Percentiles rank a stretch among this genome's conserved stretches.
Evolutionary conservation across 1,140 invertebrate species (phyloP).

Genomic region (Tribolium castaneum): DNA sequence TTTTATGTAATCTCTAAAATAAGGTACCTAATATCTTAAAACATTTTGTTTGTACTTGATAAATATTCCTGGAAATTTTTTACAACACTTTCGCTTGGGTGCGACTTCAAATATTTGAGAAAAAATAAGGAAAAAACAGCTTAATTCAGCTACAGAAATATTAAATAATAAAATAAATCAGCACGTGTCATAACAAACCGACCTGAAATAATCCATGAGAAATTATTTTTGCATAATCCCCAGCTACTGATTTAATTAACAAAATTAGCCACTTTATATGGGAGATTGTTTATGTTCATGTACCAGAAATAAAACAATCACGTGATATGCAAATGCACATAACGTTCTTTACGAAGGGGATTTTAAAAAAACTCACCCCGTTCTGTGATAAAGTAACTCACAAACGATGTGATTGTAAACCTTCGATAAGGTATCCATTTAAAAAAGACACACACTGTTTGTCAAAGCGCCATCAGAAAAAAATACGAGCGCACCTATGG

Average conservation of each 20-base stretch:
- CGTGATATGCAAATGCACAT: neutral
- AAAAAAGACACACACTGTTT: neutral
- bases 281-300: neutral
- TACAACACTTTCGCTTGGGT: too few relatives aligned
- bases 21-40: too few relatives aligned
- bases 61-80: too few relatives aligned
- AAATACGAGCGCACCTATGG: neutral
- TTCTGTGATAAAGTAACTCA: slow-evolving; percentile 37
- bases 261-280: neutral
- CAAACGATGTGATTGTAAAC: slow-evolving; percentile 47
- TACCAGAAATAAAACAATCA: neutral
- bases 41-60: too few relatives aligned
- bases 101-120: too few relatives aligned
- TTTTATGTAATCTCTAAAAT: too few relatives aligned
- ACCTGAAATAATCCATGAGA: neutral
- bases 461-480: neutral
- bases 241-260: neutral
- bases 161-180: neutral
- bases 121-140: neutral
- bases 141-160: neutral
- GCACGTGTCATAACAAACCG: neutral
- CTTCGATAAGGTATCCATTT: slow-evolving; percentile 46
- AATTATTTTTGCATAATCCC: neutral
- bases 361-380: slow-evolving; percentile 31
- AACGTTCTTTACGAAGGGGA: neutral